Evolutionary conservation across 2,888 invertebrate species (phyloP).

Genomic region (Agrotis puta): DNA sequence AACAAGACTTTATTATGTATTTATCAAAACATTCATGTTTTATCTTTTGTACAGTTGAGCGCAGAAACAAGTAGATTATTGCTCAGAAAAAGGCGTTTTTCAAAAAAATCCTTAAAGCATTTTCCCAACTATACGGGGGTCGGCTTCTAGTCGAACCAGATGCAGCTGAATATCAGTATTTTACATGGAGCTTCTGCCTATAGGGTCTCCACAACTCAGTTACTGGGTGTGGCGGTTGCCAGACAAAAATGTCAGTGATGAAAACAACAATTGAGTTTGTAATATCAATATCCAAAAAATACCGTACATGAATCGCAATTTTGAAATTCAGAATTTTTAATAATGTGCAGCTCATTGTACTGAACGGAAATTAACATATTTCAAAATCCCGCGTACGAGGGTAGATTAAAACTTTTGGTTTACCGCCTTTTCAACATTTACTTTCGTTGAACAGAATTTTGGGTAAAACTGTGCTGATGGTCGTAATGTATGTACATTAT

Average conservation of each 20-base stretch:
- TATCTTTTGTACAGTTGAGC: not conserved
- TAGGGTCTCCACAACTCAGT: too few relatives aligned
- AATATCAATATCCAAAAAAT: not conserved
- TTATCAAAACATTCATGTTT: slow-evolving; percentile 10
- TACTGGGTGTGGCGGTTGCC: too few relatives aligned
- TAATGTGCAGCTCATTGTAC: not conserved
- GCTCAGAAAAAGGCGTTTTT: too few relatives aligned
- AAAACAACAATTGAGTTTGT: not conserved
- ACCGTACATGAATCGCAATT: not conserved
- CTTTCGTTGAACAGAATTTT: not conserved
- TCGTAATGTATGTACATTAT: not conserved
- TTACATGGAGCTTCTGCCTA: too few relatives aligned
- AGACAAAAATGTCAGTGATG: too few relatives aligned
- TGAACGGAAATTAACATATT: slow-evolving; percentile 4
- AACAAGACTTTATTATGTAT: slow-evolving; percentile 24
- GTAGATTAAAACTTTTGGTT: slow-evolving; percentile 17
- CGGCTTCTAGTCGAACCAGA: not conserved
- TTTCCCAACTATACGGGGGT: not conserved
- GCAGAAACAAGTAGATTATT: not conserved
- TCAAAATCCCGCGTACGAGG: not conserved
- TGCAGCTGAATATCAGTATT: too few relatives aligned
- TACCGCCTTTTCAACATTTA: not conserved
- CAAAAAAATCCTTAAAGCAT: too few relatives aligned
- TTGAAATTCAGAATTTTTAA: not conserved
- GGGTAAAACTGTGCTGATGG: not conserved